Evolutionary conservation across 2,113 vertebrate genomes (phyloP).

Genomic region (Microtus montanus): DNA sequence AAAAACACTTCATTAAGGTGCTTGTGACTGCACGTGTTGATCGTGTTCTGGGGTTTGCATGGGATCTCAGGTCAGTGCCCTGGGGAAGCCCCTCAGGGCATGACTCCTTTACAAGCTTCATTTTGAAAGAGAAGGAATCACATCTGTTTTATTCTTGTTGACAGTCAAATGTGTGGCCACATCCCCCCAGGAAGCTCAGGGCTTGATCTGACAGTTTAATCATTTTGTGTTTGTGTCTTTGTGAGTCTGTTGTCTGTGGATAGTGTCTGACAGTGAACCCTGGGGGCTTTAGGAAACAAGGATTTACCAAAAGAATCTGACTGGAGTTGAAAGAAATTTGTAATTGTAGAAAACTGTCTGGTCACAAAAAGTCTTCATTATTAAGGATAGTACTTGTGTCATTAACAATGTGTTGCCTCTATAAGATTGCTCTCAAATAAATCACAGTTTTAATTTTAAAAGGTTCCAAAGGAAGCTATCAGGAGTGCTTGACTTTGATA

Average conservation of each 20-base stretch:
- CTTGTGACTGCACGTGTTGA: neutral
- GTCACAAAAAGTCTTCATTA: neutral
- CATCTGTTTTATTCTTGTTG: slow-evolving; percentile 17
- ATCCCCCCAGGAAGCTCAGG: neutral
- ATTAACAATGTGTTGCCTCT: neutral
- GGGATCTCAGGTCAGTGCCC: neutral
- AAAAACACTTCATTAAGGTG: neutral
- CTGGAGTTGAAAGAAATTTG: neutral
- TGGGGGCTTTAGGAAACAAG: neutral
- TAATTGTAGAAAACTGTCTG: neutral
- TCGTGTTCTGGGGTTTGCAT: neutral
- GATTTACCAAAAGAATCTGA: neutral
- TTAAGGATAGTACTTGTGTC: neutral
- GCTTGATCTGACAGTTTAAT: neutral
- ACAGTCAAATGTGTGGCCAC: slow-evolving; percentile 8
- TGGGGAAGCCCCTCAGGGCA: neutral
- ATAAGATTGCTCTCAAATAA: neutral
- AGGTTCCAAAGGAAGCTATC: slow-evolving; percentile 32
- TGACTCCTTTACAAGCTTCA: neutral
- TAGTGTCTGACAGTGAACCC: neutral
- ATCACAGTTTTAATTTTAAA: slow-evolving; percentile 16
- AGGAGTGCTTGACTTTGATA: neutral
- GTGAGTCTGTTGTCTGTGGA: neutral
- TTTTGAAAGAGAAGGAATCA: neutral
- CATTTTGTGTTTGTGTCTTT: slow-evolving; percentile 28